These are phyloP conservation scores for Noctilio leporinus DNA, from an alignment of 2,113 vertebrate genomes.

Conservation along the genomic window DNA sequence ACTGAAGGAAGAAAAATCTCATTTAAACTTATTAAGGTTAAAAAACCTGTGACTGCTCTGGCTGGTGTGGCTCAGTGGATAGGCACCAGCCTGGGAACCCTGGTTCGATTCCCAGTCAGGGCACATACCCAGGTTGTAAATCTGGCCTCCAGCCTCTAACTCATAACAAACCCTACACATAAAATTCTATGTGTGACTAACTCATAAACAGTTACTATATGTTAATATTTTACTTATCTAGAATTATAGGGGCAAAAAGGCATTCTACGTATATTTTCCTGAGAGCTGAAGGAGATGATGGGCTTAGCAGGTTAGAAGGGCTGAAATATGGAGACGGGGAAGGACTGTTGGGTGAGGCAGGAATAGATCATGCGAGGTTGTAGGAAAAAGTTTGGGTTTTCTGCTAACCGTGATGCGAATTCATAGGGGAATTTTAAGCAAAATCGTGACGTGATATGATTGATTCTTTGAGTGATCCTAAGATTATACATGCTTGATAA, in stretches of 20 bases:
- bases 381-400: not conserved
- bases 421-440: not conserved
- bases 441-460: not conserved
- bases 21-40: not conserved
- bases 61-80: too few species aligned
- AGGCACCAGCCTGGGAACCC: too few species aligned
- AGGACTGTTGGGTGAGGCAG: not conserved
- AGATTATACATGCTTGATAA: not conserved
- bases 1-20: not conserved
- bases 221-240: not conserved
- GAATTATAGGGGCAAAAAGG: not conserved
- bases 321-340: not conserved
- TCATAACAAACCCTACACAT: not conserved
- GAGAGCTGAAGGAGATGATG: not conserved
- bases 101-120: too few species aligned
- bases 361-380: too few species aligned
- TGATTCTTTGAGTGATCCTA: not conserved
- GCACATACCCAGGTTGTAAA: too few species aligned
- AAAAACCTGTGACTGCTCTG: not conserved
- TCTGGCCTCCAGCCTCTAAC: too few species aligned
- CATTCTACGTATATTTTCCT: not conserved
- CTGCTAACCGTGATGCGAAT: too few species aligned
- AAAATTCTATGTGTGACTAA: not conserved
- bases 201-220: not conserved
- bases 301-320: not conserved